Evolutionary conservation across 2,888 invertebrate genomes (phyloP).

Genomic region (Leptinotarsa haldemani): DNA sequence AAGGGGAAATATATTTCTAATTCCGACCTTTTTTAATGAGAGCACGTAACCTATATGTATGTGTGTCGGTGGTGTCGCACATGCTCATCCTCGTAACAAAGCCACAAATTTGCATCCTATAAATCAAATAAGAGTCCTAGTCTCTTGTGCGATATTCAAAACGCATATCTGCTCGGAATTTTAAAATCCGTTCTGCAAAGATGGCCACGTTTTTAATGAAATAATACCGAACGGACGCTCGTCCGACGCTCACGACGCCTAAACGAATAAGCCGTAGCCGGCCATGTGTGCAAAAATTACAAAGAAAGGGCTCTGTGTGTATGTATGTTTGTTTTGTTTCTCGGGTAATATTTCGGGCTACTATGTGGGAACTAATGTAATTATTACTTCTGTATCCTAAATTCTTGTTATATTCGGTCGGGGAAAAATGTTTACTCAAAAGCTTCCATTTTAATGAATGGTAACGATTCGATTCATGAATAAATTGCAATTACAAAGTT

Average conservation of each 20-base stretch:
- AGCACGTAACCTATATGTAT: slow-evolving; percentile 45
- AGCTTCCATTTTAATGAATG: no score
- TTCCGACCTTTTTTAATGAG: slow-evolving; percentile 49
- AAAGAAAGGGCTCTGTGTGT: slow-evolving; percentile 53
- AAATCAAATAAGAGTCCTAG: slow-evolving; percentile 65
- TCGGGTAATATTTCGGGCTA: slow-evolving; percentile 44
- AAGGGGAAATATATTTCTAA: slow-evolving; percentile 41
- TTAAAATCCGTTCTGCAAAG: slow-evolving; percentile 65
- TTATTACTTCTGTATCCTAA: slow-evolving; percentile 43
- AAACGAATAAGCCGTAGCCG: slow-evolving; percentile 59
- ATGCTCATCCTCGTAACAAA: slow-evolving; percentile 38
- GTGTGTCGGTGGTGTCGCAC: slow-evolving; percentile 21
- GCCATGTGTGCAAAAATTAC: slow-evolving; percentile 57
- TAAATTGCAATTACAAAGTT: no score
- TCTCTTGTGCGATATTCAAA: slow-evolving; percentile 63
- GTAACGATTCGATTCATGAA: no score
- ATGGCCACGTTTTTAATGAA: slow-evolving; percentile 64
- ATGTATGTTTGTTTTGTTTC: slow-evolving; percentile 50
- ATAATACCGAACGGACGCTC: slow-evolving; percentile 56
- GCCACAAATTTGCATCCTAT: slow-evolving; percentile 57
- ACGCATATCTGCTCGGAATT: slow-evolving; percentile 63
- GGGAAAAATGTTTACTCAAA: background rate
- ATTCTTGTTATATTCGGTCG: background rate
- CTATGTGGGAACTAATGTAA: slow-evolving; percentile 44
- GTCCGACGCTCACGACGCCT: slow-evolving; percentile 53